These are phyloP conservation scores for Arion vulgaris DNA, from an alignment of 1,140 invertebrate species.

Conservation along the genomic window DNA sequence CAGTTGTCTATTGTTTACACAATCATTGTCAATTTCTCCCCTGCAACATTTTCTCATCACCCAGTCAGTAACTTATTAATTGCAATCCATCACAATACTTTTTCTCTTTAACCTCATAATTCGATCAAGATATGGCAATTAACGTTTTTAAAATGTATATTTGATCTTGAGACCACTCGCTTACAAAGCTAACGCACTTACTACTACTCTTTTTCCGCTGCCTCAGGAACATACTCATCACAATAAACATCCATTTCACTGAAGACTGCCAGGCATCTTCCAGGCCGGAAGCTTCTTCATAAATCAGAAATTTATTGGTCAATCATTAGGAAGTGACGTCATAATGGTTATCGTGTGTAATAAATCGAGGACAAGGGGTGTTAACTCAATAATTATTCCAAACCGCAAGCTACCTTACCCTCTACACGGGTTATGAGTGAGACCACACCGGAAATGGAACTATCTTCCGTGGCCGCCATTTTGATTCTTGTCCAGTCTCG, in stretches of 20 bases:
- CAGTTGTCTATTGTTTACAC: no score
- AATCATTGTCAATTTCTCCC: no score
- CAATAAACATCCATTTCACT: background rate
- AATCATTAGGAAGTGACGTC: background rate
- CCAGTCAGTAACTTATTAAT: no score
- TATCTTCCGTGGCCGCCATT: conserved; percentile 24
- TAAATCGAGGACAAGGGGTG: conserved; percentile 32
- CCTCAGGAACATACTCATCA: no score
- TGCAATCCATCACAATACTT: no score
- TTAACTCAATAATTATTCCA: conserved; percentile 32
- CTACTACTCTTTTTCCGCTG: no score
- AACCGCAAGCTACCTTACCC: conserved; percentile 12
- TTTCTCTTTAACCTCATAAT: no score
- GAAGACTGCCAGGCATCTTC: background rate
- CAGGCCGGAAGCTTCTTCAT: background rate
- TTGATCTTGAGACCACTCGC: no score
- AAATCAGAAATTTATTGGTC: background rate
- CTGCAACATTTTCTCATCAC: no score
- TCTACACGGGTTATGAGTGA: background rate
- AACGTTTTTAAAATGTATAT: no score
- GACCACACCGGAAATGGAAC: conserved; percentile 26
- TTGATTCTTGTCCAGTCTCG: conserved; percentile 20
- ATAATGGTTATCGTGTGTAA: conserved; percentile 3
- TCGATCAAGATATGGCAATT: no score
- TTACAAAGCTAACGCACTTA: no score